Base-by-base conservation (phyloP, 1,140 invertebrate species). In the Drosophila malerkotliana region DNA sequence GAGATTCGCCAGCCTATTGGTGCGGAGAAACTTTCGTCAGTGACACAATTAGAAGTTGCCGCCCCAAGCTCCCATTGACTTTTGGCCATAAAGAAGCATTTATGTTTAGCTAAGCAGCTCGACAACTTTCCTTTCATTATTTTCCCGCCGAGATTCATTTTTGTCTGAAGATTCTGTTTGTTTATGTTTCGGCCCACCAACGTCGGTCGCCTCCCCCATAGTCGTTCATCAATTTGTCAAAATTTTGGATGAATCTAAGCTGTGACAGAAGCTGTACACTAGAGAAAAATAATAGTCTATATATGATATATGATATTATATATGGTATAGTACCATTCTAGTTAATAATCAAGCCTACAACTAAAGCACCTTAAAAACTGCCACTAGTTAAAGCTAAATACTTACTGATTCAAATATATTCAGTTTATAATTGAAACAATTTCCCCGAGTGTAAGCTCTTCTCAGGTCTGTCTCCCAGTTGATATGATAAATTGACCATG, bases 401-500 rank as follows among this genome's bases (percentile, higher is more conserved):
- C 3, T 37, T 12, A n/a, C 2, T 44, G 2, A 44, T 18, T 44
- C 14, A 15, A 18, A 44, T 15, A 15, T 18, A 15, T 18, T 15
- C 2, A 44, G 14, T 3, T 6, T 0, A 1, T 15, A 14, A 44
- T 44, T 44, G 1, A 28, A 26, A 52, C 8, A 1, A 15, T 67
- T 67, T 64, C 26, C 10, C 0, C 3, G 7, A 47, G 44, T 63
- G 53, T 55, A 1, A 5, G 26, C 39, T 8, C 15, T 9, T 14
- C 4, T 24, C 26, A 28, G 5, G 5, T 21, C 56, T 24, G 58
- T 26, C 48, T 54, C 34, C 48, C 14, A 57, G 54, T 58, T 52
- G 53, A 63, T 76, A 88, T 88, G 83, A 88, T 88, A 88, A 88
- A 88, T 88, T 88, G 79, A 88, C 83, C 83, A 56, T 88, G 82